Percentiles rank a stretch among this genome's conserved stretches.
These are phyloP conservation scores for Cepaea nemoralis DNA, from an alignment of 1,140 invertebrate genomes.

Conservation along the genomic window DNA sequence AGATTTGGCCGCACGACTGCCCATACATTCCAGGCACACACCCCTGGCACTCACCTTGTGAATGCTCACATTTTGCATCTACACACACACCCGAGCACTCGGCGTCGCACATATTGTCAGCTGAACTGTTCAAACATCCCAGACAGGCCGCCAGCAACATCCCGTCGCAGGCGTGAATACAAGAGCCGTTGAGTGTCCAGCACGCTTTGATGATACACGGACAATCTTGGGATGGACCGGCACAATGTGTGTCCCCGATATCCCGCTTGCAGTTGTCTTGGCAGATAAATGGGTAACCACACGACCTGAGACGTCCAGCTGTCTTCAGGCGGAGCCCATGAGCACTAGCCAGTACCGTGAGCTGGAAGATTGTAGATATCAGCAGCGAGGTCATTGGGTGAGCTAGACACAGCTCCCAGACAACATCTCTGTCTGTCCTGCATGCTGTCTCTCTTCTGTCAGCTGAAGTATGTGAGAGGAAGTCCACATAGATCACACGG, in stretches of 20 bases:
- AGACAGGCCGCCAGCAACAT: not conserved
- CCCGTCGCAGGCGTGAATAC: not conserved
- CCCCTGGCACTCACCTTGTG: not conserved
- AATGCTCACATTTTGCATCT: not conserved
- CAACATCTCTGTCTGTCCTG: too few species aligned
- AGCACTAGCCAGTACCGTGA: too few species aligned
- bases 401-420: too few species aligned
- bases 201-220: not conserved
- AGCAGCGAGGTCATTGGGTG: too few species aligned
- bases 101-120: not conserved
- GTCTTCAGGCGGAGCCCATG: not conserved
- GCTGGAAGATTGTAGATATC: too few species aligned
- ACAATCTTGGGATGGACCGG: not conserved
- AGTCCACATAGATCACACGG: too few species aligned
- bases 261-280: not conserved
- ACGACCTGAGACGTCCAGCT: not conserved
- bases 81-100: not conserved
- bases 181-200: not conserved
- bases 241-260: not conserved
- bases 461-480: too few species aligned
- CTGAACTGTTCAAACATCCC: not conserved
- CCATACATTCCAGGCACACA: constrained; percentile 18
- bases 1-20: not conserved
- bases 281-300: not conserved
- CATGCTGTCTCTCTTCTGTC: too few species aligned